Conservation (phyloP, 2,888 invertebrate genomes). For the Latrodectus elegans region DNA sequence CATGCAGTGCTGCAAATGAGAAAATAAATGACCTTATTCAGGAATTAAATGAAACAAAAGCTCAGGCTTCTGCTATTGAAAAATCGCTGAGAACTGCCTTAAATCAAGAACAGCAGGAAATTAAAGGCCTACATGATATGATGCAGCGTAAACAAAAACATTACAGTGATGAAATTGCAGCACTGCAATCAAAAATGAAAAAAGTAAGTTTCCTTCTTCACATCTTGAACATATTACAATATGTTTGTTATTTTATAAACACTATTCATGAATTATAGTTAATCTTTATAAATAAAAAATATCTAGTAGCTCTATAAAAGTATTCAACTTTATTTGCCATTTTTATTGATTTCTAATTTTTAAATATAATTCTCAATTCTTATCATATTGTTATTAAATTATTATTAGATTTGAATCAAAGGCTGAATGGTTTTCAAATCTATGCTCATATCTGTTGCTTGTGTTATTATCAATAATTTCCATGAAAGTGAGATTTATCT, state of each 20-base stretch:
- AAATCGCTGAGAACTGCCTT: conserved; percentile 52
- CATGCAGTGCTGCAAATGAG: conserved; percentile 83
- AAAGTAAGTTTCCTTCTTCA: conserved; percentile 8
- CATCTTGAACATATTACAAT: neutral
- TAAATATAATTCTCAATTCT: neutral
- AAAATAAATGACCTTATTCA: conserved; percentile 86
- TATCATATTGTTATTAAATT: too few species aligned
- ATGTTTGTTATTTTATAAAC: neutral
- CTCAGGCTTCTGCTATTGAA: conserved; percentile 71
- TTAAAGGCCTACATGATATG: conserved; percentile 56
- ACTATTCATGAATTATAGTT: too few species aligned
- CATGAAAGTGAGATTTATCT: too few species aligned
- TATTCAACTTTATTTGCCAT: too few species aligned
- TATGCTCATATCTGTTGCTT: too few species aligned
- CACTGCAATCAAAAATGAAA: conserved; percentile 57
- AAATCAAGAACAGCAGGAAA: conserved; percentile 63
- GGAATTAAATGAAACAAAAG: conserved; percentile 82
- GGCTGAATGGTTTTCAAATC: too few species aligned
- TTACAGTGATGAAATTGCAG: conserved; percentile 35
- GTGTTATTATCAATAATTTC: too few species aligned
- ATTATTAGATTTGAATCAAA: too few species aligned
- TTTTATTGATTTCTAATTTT: conserved; percentile 1
- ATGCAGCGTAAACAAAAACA: conserved; percentile 64
- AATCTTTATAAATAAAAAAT: too few species aligned
- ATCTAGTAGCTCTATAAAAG: too few species aligned